These are phyloP conservation scores for Scaptodrosophila latifasciaeformis DNA, from an alignment of 2,888 invertebrate genomes.

Conservation along the genomic window DNA sequence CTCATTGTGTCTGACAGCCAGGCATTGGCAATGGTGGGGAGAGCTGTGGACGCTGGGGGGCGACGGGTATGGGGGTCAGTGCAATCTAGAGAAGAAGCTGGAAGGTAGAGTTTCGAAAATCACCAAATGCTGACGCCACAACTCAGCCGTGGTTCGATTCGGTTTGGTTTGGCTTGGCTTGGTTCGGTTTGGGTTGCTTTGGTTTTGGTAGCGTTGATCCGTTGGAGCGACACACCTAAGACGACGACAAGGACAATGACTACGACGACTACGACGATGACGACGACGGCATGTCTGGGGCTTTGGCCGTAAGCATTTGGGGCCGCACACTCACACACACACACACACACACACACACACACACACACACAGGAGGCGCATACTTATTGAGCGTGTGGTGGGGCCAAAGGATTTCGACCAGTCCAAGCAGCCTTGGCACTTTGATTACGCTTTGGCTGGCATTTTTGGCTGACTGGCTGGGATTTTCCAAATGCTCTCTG, in stretches of 20 bases:
- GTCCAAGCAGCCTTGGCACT: conserved; percentile 27
- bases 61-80: not conserved
- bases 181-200: not conserved
- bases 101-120: no score
- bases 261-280: conserved; percentile 24
- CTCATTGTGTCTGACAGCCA: conserved; percentile 67
- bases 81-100: not conserved
- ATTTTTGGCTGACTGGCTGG: conserved; percentile 29
- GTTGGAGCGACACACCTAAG: conserved; percentile 51
- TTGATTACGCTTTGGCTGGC: conserved; percentile 62
- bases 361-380: conserved; percentile 6
- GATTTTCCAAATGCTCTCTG: not conserved
- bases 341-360: no score
- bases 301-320: no score
- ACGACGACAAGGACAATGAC: conserved; percentile 37
- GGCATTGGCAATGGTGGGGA: conserved; percentile 15
- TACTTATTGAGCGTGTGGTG: conserved; percentile 33
- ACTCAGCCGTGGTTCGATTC: no score
- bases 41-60: not conserved
- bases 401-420: conserved; percentile 1
- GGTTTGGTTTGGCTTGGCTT: no score
- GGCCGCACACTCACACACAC: no score
- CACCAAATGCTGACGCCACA: conserved; percentile 10
- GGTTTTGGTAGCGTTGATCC: conserved; percentile 39
- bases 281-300: no score